A percentile compares a stretch with the other conserved stretches of the same genome.
Evolutionary conservation across 2,888 invertebrate species (phyloP).

Genomic region (Apantesis nais): DNA sequence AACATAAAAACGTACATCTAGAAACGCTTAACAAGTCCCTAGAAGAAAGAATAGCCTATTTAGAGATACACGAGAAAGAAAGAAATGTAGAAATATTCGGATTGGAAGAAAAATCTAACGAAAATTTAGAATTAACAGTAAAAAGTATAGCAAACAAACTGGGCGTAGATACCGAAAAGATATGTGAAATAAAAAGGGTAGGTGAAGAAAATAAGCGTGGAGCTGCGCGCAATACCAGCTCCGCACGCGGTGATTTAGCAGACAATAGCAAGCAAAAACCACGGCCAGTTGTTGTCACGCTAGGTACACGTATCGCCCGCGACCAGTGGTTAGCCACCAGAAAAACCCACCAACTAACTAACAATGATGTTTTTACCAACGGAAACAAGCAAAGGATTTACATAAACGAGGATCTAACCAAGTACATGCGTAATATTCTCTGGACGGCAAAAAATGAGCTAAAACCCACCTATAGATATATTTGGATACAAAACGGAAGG

Average conservation of each 20-base stretch:
- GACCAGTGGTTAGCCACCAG: conserved; percentile 16
- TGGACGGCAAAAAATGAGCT: conserved; percentile 19
- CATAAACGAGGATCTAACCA: conserved; percentile 14
- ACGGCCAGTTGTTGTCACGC: conserved; percentile 3
- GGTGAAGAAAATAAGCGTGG: neutral
- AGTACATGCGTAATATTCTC: conserved; percentile 14
- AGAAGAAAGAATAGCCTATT: conserved; percentile 1
- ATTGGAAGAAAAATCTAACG: neutral
- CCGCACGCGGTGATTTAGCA: neutral
- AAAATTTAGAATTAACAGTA: neutral
- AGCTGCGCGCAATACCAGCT: no score
- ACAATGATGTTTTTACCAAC: conserved; percentile 7
- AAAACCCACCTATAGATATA: conserved; percentile 13
- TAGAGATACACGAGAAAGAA: conserved; percentile 2
- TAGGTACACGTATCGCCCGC: neutral
- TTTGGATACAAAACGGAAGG: conserved; percentile 11
- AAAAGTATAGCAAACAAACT: neutral
- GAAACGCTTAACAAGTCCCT: neutral
- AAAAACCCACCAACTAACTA: conserved; percentile 20
- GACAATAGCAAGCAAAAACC: neutral
- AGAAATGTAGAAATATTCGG: conserved; percentile 6
- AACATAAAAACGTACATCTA: neutral
- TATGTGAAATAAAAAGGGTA: conserved; percentile 4
- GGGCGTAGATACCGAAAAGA: neutral
- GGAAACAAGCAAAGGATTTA: conserved; percentile 13